Evolutionary conservation across 2,888 invertebrate genomes (phyloP).

Genomic region (Oscheius sp.): DNA sequence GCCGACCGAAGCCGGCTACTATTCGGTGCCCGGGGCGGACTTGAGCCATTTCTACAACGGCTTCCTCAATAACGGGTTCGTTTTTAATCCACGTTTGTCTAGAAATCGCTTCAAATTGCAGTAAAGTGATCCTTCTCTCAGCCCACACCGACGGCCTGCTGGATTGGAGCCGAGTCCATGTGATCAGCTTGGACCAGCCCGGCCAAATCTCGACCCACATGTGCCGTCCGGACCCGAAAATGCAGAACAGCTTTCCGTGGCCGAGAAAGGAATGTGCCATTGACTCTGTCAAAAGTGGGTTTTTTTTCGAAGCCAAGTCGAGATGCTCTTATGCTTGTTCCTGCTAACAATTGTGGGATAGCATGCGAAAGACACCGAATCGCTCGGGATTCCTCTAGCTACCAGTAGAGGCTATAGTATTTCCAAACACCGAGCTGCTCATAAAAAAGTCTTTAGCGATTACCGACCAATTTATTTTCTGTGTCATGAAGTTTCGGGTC

Average conservation of each 20-base stretch:
- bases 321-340: not conserved
- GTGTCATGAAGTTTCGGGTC: no score
- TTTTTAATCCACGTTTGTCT: not conserved
- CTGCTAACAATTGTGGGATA: not conserved
- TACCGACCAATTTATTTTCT: no score
- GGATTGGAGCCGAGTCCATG: constrained; percentile 10
- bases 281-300: not conserved
- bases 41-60: constrained; percentile 26
- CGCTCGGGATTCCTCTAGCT: no score
- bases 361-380: no score
- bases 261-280: constrained; percentile 7
- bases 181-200: not conserved
- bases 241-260: not conserved
- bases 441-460: no score
- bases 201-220: not conserved
- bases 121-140: not conserved
- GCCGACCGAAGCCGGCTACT: not conserved
- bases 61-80: constrained; percentile 6
- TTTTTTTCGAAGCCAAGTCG: not conserved
- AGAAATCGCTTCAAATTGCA: not conserved
- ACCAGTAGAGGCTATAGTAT: no score
- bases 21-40: not conserved
- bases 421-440: no score
- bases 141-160: constrained; percentile 1
- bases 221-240: not conserved